These are phyloP conservation scores for Melanostoma mellinum DNA, from an alignment of 2,888 invertebrate genomes.

Conservation along the genomic window DNA sequence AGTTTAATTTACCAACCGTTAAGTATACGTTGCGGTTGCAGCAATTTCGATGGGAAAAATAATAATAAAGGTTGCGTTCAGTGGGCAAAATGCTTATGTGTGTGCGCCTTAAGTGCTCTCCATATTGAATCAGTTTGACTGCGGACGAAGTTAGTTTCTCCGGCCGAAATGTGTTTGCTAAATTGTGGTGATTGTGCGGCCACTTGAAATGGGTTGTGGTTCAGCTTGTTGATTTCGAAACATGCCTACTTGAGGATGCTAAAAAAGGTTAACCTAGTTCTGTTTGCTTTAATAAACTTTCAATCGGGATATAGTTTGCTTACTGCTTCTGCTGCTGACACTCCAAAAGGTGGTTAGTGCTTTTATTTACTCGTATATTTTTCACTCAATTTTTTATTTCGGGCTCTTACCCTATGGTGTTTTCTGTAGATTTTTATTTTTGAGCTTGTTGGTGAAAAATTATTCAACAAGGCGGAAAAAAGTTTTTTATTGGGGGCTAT, in stretches of 20 bases:
- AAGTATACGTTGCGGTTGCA: conserved; percentile 1
- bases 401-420: background rate
- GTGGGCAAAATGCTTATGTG: conserved; percentile 11
- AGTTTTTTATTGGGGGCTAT: background rate
- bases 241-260: conserved; percentile 40
- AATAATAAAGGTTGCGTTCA: conserved; percentile 40
- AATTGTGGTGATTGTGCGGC: conserved; percentile 55
- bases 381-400: background rate
- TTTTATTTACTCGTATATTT: conserved; percentile 10
- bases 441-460: background rate
- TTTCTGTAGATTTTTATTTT: conserved; percentile 1
- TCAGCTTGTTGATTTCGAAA: conserved; percentile 52
- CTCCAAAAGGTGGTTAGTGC: conserved; percentile 1
- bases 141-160: conserved; percentile 32
- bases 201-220: conserved; percentile 55
- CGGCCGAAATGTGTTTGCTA: conserved; percentile 52
- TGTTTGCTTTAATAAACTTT: conserved; percentile 56
- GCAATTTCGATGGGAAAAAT: conserved; percentile 12
- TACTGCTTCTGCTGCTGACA: background rate
- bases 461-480: conserved; percentile 19
- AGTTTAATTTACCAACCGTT: conserved; percentile 49
- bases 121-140: conserved; percentile 50
- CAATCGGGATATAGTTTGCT: conserved; percentile 43
- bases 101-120: conserved; percentile 5
- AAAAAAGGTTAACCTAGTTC: conserved; percentile 60